Evolutionary conservation across 2,797 vertebrate genomes (phyloP).

Genomic region (Gouania willdenowi): DNA sequence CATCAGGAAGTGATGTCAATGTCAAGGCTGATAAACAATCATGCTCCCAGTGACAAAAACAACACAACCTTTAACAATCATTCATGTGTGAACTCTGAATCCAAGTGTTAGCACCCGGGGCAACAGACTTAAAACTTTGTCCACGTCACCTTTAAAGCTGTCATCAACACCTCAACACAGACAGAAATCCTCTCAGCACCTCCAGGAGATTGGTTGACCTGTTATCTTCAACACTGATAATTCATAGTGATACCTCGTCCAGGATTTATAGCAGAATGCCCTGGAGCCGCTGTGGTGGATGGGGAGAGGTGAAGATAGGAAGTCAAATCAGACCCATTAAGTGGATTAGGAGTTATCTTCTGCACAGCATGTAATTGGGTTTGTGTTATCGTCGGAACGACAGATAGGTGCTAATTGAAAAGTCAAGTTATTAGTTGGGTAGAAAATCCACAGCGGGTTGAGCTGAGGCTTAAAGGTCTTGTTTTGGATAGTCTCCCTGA

Average conservation of each 20-base stretch:
- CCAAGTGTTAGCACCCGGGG: conserved; percentile 8
- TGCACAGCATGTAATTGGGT: conserved; percentile 67
- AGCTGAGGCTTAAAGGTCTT: conserved; percentile 58
- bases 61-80: not conserved
- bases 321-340: conserved; percentile 64
- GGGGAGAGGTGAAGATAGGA: conserved; percentile 25
- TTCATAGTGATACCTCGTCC: conserved; percentile 50
- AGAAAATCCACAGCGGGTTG: conserved; percentile 45
- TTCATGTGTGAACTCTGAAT: conserved; percentile 8
- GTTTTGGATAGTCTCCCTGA: conserved; percentile 49
- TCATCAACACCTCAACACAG: conserved; percentile 33
- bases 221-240: conserved; percentile 43
- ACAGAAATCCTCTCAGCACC: conserved; percentile 23
- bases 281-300: conserved; percentile 8
- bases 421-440: conserved; percentile 55
- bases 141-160: conserved; percentile 22
- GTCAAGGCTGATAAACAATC: not conserved
- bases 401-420: conserved; percentile 72
- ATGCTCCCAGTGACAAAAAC: not conserved
- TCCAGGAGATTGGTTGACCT: conserved; percentile 20
- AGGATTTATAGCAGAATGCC: conserved; percentile 38
- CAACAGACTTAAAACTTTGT: conserved; percentile 5
- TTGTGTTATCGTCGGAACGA: conserved; percentile 64
- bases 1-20: no score
- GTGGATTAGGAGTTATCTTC: conserved; percentile 67